Evolutionary conservation across 1,140 invertebrate genomes (phyloP).

Genomic region (Hypsibius dujardini): DNA sequence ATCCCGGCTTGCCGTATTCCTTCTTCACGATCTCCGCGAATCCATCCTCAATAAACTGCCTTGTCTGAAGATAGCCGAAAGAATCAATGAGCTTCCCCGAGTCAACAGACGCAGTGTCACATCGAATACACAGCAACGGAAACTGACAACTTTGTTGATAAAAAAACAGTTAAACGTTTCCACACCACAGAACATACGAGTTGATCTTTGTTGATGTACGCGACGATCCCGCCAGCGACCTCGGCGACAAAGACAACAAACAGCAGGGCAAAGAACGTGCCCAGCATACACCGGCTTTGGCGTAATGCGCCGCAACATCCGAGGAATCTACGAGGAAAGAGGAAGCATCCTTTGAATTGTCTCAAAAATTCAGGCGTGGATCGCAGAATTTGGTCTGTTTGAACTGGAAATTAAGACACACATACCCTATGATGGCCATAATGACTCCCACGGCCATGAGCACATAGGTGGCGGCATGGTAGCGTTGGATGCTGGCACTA

Average conservation of each 20-base stretch:
- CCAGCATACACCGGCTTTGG: slow-evolving; percentile 67
- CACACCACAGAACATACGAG: slow-evolving; percentile 15
- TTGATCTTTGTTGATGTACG: slow-evolving; percentile 46
- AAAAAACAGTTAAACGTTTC: not conserved
- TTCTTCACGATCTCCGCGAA: slow-evolving; percentile 47
- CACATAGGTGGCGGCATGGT: slow-evolving; percentile 51
- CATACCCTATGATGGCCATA: slow-evolving; percentile 53
- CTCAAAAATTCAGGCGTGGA: too few species aligned
- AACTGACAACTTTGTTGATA: too few species aligned
- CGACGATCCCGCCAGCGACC: slow-evolving; percentile 52
- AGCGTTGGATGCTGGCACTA: slow-evolving; percentile 47
- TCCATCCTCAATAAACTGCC: slow-evolving; percentile 42
- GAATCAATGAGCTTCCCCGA: too few species aligned
- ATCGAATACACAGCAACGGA: too few species aligned
- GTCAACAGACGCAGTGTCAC: too few species aligned
- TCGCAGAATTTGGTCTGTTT: too few species aligned
- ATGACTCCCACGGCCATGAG: slow-evolving; percentile 58
- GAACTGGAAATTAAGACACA: too few species aligned
- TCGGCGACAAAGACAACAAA: slow-evolving; percentile 58
- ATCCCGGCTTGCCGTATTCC: slow-evolving; percentile 40
- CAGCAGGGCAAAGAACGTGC: slow-evolving; percentile 54
- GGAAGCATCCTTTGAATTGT: too few species aligned
- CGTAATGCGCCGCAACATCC: slow-evolving; percentile 74
- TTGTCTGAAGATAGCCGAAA: slow-evolving; percentile 31
- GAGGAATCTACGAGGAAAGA: slow-evolving; percentile 39